Evolutionary conservation across 37 sponge, comb jelly and placozoan genomes (phyloP), one percentile per base, ranked within the genome.

Genomic region (Petrosia ficiformis): DNA sequence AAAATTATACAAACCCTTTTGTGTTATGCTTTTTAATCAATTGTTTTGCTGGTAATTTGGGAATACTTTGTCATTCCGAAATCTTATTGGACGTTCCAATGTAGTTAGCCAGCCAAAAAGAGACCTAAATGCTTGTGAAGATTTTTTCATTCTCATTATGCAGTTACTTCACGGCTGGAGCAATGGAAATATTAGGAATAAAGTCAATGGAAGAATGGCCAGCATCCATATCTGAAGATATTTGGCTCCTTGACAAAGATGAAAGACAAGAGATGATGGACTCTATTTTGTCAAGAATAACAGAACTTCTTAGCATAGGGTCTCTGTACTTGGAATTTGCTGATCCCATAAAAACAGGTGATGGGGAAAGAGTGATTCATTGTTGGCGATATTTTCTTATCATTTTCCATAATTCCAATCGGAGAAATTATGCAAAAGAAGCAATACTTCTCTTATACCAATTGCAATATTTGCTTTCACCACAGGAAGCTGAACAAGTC

Each of bases 171-270:
- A 32, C 79, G 31, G 65, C 54, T 44, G 86, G 74, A 44, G 79
- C 73, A n/a, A 79, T 85, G 79, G 67, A 84, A 39, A 24, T 71
- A 26, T 32, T 67, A 29, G 76, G 69, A 24, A 80, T 76, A 52
- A 39, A 19, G 40, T 39, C 37, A 26, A 21, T 78, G n/a, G 29
- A 44, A 0, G 69, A 44, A 24, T 4, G 32, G 30, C 70, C 69
- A 65, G 40, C 73, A 43, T 5, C 42, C 38, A 19, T 48, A 48
- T 14, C 54, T 48, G 54, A 48, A 48, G 54, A 48, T 48, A 14
- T 8, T 48, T 48, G 54, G 54, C 14, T 48, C 8, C 14, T 8
- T 48, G 8, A 8, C 54, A 48, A 14, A 19, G 54, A 48, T 19
- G 54, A 48, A 14, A 8, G 54, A 19, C 54, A 48, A 14, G 14